Percentiles rank a stretch among this genome's conserved stretches.
phyloP scores from a whole-genome alignment of 2,888 invertebrate species.

The Coenonympha arcania region DNA sequence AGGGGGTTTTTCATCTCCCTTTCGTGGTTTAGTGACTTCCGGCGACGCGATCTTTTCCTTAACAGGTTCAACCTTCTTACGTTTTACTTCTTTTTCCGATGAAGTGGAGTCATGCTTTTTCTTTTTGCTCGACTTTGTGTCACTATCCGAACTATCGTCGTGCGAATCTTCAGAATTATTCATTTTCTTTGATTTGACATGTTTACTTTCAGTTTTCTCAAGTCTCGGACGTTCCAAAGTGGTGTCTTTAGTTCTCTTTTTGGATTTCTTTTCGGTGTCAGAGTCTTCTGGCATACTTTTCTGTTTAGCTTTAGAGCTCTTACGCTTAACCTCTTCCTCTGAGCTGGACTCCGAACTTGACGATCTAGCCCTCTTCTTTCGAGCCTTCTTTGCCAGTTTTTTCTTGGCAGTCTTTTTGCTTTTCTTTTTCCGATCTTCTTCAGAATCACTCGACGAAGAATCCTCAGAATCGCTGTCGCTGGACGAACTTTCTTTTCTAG shows the following conservation, averaged over 20 bases:
- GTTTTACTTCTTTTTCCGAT: slow-evolving; percentile 62
- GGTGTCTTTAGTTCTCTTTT: slow-evolving; percentile 57
- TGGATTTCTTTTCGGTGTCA: slow-evolving; percentile 60
- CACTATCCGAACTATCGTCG: slow-evolving; percentile 65
- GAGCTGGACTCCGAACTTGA: slow-evolving; percentile 71
- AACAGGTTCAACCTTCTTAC: slow-evolving; percentile 54
- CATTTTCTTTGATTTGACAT: slow-evolving; percentile 53
- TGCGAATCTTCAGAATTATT: slow-evolving; percentile 63
- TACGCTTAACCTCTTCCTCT: slow-evolving; percentile 68
- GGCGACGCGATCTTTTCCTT: slow-evolving; percentile 58
- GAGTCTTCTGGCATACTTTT: slow-evolving; percentile 69
- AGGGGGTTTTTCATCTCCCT: slow-evolving; percentile 56
- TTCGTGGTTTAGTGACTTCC: slow-evolving; percentile 53
- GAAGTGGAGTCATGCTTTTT: slow-evolving; percentile 61
- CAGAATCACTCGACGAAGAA: slow-evolving; percentile 68
- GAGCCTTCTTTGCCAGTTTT: slow-evolving; percentile 63
- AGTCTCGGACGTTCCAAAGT: slow-evolving; percentile 52
- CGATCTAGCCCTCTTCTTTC: slow-evolving; percentile 64
- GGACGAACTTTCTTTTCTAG: slow-evolving; percentile 64
- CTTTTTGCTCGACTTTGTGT: slow-evolving; percentile 71
- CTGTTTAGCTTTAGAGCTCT: slow-evolving; percentile 62
- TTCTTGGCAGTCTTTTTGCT: slow-evolving; percentile 66
- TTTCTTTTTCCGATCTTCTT: slow-evolving; percentile 69
- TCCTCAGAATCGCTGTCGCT: slow-evolving; percentile 71
- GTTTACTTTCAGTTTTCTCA: slow-evolving; percentile 55